Conservation (phyloP, 2,113 vertebrate genomes). For the Bombycilla garrulus region DNA sequence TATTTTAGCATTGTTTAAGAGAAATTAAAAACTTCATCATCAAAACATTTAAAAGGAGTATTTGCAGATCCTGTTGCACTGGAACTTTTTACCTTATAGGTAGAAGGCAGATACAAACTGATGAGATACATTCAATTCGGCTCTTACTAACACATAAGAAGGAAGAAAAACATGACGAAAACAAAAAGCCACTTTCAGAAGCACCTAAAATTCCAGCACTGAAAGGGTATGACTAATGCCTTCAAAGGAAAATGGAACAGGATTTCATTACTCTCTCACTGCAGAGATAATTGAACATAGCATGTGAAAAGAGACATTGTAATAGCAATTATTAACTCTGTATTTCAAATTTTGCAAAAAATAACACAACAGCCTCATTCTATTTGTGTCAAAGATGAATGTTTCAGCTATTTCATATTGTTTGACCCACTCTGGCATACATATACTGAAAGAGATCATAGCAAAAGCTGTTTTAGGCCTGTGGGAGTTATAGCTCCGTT, state of each 20-base stretch:
- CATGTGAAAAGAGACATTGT: background rate
- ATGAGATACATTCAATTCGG: background rate
- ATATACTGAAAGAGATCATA: background rate
- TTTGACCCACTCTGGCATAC: background rate
- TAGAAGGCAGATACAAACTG: background rate
- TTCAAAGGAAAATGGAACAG: background rate
- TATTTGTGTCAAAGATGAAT: slow-evolving; percentile 47
- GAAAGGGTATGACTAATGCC: background rate
- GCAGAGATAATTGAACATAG: background rate
- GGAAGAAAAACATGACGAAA: background rate
- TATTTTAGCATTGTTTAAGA: background rate
- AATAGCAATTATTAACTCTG: background rate
- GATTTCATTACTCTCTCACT: background rate
- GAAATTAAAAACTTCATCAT: background rate
- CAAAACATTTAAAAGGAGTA: background rate
- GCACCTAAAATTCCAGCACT: background rate
- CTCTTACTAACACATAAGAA: background rate
- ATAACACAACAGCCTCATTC: background rate
- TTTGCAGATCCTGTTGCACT: background rate
- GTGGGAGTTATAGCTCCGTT: background rate
- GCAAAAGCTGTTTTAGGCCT: background rate
- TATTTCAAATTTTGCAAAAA: slow-evolving; percentile 33
- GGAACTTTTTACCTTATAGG: background rate
- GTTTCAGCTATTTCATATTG: background rate
- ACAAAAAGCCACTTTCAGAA: background rate